Evolutionary conservation across 2,113 vertebrate species (phyloP).

Genomic region (Oostethus manadensis): DNA sequence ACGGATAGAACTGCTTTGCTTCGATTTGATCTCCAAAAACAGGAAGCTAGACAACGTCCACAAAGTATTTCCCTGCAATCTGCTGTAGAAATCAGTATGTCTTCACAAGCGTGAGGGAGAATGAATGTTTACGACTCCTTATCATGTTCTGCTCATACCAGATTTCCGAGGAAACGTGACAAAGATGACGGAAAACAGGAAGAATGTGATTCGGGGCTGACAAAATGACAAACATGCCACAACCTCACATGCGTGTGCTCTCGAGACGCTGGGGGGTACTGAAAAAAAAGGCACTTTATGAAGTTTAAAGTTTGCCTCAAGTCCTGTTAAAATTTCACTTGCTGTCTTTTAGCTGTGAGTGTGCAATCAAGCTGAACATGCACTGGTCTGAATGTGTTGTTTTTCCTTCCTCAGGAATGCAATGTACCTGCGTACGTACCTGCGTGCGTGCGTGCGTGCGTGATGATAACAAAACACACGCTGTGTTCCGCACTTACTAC

Average conservation of each 20-base stretch:
- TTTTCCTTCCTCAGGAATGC: conserved; percentile 35
- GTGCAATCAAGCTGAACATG: conserved; percentile 19
- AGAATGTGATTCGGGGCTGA: conserved; percentile 6
- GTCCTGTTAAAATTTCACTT: conserved; percentile 14
- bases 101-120: background rate
- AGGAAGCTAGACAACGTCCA: conserved; percentile 25
- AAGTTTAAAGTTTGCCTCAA: conserved; percentile 22
- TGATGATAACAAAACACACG: background rate
- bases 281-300: conserved; percentile 11
- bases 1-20: background rate
- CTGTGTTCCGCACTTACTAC: conserved; percentile 2
- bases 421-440: background rate
- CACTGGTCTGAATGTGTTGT: conserved; percentile 23
- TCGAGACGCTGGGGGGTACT: background rate
- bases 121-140: conserved; percentile 20
- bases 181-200: conserved; percentile 13
- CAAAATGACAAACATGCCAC: conserved; percentile 16
- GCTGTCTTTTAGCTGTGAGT: conserved; percentile 24
- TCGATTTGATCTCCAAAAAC: conserved; percentile 30
- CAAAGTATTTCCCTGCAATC: conserved; percentile 35
- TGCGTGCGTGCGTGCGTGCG: conserved; percentile 1
- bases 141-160: conserved; percentile 28
- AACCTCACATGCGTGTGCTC: background rate
- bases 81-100: conserved; percentile 30
- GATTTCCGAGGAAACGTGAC: conserved; percentile 15